Evolutionary conservation across 2,888 invertebrate species (phyloP), one percentile per base, ranked within the genome.

Genomic region (Julus scandinavius): DNA sequence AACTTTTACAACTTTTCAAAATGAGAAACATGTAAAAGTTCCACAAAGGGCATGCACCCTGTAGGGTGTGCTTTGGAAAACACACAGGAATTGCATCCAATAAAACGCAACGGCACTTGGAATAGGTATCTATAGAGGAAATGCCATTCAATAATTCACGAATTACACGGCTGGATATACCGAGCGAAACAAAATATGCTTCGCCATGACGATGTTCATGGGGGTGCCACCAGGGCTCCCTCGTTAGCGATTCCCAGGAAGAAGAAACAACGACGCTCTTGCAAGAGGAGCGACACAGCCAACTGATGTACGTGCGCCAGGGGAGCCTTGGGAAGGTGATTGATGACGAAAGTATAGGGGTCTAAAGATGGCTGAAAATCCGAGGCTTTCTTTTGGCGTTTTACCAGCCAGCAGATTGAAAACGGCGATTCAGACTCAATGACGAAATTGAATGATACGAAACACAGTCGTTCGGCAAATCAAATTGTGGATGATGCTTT

Each of bases 211-310:
- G 72, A 2, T 29, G 72, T 72, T 72, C 72, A 72, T 72, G 72
- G 72, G 72, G 72, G 72, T 29, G 72, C 72, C 72, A 72, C 72
- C 72, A 72, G 72, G 72, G 72, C 72, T 29, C 11, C 72, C 72
- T 72, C 72, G 72, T 72, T 72, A 72, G 72, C 29, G 72, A 72
- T 72, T 72, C 72, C 29, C 72, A 72, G 72, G 72, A 72, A 72
- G 63, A 63, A 63, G 72, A 72, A 72, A 72, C 72, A 72, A 72
- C 72, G 72, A 29, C 63, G 20, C 63, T 63, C 15, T n/a, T 4
- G 63, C 63, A 29, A 29, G 29, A 29, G n/a, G 11, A 72, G 29
- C 17, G 63, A 63, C 63, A 63, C 20, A 63, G 63, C 63, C 63
- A 9, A 13, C 72, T 29, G 72, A 72, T 72, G 72, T 72, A 72